These are phyloP conservation scores for Coilia nasus DNA, from an alignment of 2,797 vertebrate species.

Conservation along the genomic window DNA sequence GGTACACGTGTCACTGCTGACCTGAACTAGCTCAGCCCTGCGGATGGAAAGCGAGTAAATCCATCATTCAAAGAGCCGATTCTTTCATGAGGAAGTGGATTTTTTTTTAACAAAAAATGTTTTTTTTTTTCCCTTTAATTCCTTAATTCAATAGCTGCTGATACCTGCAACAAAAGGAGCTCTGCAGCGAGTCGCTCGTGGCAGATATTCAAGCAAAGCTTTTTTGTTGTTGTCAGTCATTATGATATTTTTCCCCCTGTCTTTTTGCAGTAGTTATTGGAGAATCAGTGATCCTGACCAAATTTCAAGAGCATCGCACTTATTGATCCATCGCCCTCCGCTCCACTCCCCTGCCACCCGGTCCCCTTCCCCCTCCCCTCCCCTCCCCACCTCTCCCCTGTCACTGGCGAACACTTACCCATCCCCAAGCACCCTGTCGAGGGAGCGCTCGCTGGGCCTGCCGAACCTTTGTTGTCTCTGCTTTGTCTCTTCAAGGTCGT, in stretches of 20 bases:
- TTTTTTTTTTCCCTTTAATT: neutral
- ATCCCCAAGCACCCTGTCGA: constrained; percentile 41
- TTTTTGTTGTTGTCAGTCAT: constrained; percentile 23
- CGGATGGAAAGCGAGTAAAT: neutral
- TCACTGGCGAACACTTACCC: neutral
- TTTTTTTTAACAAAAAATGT: neutral
- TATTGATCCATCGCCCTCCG: constrained; percentile 49
- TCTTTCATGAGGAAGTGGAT: neutral
- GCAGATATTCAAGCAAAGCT: neutral
- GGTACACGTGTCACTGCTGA: neutral
- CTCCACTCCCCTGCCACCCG: neutral
- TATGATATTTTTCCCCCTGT: neutral
- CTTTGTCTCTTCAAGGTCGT: constrained; percentile 59
- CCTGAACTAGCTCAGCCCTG: neutral
- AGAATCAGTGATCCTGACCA: constrained; percentile 56
- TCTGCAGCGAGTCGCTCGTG: neutral
- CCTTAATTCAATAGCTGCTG: neutral
- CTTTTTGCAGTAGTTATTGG: constrained; percentile 4
- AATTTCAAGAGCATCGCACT: constrained; percentile 47
- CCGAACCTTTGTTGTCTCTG: constrained; percentile 50
- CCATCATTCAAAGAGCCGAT: neutral
- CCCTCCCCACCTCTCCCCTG: constrained; percentile 31
- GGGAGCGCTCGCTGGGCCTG: constrained; percentile 29
- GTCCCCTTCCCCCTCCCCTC: neutral
- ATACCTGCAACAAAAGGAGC: neutral